These are phyloP conservation scores for Jacana jacana DNA, from an alignment of 2,113 vertebrate species.

Conservation along the genomic window DNA sequence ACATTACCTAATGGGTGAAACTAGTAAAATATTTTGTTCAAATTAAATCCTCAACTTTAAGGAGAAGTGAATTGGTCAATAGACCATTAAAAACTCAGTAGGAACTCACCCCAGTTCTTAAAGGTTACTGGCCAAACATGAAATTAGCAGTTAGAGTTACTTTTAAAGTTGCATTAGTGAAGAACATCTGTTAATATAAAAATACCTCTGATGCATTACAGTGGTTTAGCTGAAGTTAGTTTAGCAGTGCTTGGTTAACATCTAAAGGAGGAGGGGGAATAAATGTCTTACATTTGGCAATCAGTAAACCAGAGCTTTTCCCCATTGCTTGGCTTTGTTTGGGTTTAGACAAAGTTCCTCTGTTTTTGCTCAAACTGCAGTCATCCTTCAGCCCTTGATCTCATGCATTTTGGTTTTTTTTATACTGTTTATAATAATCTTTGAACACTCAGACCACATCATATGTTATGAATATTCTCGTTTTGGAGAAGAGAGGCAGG, in stretches of 20 bases:
- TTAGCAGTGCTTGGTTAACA: constrained; percentile 14
- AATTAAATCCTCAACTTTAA: not conserved
- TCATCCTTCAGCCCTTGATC: constrained; percentile 22
- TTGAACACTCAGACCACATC: not conserved
- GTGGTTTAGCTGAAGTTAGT: constrained; percentile 23
- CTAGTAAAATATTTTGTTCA: not conserved
- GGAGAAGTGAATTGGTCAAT: not conserved
- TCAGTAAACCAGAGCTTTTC: not conserved
- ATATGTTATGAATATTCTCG: constrained; percentile 27
- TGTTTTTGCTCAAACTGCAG: constrained; percentile 26
- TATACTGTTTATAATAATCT: not conserved
- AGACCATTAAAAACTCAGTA: not conserved
- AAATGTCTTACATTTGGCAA: not conserved
- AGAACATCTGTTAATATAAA: constrained; percentile 56
- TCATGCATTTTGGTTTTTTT: constrained; percentile 22
- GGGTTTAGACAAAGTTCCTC: constrained; percentile 22
- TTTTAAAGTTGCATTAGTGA: not conserved
- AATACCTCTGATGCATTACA: not conserved
- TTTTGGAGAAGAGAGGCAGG: not conserved
- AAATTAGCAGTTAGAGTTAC: not conserved
- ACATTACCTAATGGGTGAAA: not conserved
- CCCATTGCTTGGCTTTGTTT: constrained; percentile 8
- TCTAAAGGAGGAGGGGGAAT: not conserved
- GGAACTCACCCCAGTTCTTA: not conserved
- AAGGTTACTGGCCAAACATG: not conserved